A percentile compares a stretch with the other conserved stretches of the same genome.
Evolutionary conservation across 2,797 vertebrate genomes (phyloP).

Genomic region (Benthosema pterotum): DNA sequence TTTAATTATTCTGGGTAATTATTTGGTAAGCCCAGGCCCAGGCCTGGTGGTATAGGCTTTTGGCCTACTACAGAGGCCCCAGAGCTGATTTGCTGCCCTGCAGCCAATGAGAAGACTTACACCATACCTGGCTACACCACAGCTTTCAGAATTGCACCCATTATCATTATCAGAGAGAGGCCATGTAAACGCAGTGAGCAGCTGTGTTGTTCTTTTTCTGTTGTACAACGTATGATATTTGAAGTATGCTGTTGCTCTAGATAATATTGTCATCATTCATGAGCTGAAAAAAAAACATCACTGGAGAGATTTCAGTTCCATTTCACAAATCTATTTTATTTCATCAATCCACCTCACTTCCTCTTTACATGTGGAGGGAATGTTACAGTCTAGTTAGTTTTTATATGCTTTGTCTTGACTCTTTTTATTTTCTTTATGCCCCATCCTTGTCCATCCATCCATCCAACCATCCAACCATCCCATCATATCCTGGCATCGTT

Average conservation of each 20-base stretch:
- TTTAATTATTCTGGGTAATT: too few species aligned
- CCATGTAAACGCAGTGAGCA: neutral
- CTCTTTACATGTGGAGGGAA: neutral
- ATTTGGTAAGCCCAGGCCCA: too few species aligned
- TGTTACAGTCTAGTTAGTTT: neutral
- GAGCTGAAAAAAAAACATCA: neutral
- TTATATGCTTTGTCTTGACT: conserved; percentile 61
- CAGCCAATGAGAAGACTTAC: too few species aligned
- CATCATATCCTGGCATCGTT: conserved; percentile 49
- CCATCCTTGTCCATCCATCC: conserved; percentile 30
- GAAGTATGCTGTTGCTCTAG: neutral
- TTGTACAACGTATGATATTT: neutral
- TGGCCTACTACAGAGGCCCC: too few species aligned
- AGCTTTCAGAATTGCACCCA: too few species aligned
- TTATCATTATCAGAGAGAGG: too few species aligned
- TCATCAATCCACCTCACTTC: neutral
- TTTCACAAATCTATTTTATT: neutral
- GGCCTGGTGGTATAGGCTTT: too few species aligned
- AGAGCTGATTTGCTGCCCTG: too few species aligned
- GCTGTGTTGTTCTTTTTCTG: neutral
- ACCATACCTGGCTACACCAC: too few species aligned
- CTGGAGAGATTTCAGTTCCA: neutral
- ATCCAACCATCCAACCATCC: conserved; percentile 37
- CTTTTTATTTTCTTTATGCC: conserved; percentile 59
- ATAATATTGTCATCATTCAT: neutral